Evolutionary conservation across 2,888 invertebrate genomes (phyloP), one percentile per base, ranked within the genome.

Genomic region (Prenolepis imparis): DNA sequence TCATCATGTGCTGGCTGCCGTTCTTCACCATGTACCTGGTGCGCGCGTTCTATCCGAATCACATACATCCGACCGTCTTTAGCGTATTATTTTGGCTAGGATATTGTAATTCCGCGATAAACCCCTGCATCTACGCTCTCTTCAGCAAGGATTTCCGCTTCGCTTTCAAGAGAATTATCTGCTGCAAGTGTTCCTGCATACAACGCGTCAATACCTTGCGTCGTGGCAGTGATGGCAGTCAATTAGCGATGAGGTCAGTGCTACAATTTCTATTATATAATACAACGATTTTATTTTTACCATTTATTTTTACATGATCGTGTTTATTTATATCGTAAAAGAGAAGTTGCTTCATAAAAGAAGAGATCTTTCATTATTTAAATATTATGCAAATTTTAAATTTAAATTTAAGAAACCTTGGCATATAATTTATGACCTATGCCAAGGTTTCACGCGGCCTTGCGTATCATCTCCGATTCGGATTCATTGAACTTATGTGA

Each of bases 41-140:
- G 80, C 96, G 98, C 15, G 98, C 98, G 0, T 99, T 98, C 94
- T 98, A 98, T 94, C 97, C 96, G 63, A 96, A 97, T 85, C 98
- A 98, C 95, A 98, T 98, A 57, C 97, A 97, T 87, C 97, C 97
- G 0, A 95, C 98, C 82, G 96, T 98, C 81, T 99, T 99, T 95
- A 98, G 98, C 15, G 96, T 99, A 41, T 96, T 99, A 28, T 99
- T 99, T 95, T 99, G 99, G 99, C 96, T 99, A 86, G 99, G 99
- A 1, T 99, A 99, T 95, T 98, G 98, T 95, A 99, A 99, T 95
- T 98, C 98, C 0, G 99, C 99, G 5, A 97, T 99, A 90, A 99
- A 99, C 94, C 99, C 99, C 0, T 97, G 98, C 94, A 98, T 99
- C 88, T 99, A 99, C 95, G 99, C 98, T 6, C 96, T 98, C 84